Percentiles rank a stretch among this genome's conserved stretches.
Evolutionary conservation across 2,113 vertebrate species (phyloP).

Genomic region (Glaucomys volans): DNA sequence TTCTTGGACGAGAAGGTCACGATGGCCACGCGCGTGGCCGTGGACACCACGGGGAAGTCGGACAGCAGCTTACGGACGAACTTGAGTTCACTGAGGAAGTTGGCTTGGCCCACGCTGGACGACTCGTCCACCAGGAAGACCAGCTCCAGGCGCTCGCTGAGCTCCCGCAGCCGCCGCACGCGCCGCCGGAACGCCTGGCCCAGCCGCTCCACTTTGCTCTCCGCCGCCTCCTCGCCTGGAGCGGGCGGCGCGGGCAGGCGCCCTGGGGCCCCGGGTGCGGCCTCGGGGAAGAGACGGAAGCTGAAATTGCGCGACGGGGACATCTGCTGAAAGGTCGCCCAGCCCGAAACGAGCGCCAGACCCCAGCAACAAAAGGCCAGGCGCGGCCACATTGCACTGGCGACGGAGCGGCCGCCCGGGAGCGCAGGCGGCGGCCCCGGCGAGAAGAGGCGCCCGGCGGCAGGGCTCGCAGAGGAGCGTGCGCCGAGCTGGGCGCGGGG

Average conservation of each 20-base stretch:
- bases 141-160: slow-evolving; percentile 92
- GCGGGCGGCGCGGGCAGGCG: neutral
- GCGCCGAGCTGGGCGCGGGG: neutral
- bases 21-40: slow-evolving; percentile 95
- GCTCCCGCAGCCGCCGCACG: slow-evolving; percentile 93
- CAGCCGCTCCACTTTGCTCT: slow-evolving; percentile 93
- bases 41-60: slow-evolving; percentile 96
- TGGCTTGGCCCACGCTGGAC: slow-evolving; percentile 95
- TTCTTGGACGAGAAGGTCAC: slow-evolving; percentile 98
- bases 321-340: slow-evolving; percentile 78
- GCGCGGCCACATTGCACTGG: slow-evolving; percentile 85
- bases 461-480: neutral
- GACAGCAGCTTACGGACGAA: slow-evolving; percentile 98
- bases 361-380: slow-evolving; percentile 85
- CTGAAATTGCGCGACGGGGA: slow-evolving; percentile 80
- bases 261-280: slow-evolving; percentile 19
- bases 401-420: slow-evolving; percentile 35
- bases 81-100: slow-evolving; percentile 96
- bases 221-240: slow-evolving; percentile 86
- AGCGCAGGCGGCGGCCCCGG: slow-evolving; percentile 9
- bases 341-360: slow-evolving; percentile 81
- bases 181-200: slow-evolving; percentile 94
- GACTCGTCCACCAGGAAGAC: slow-evolving; percentile 99
- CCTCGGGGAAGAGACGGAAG: slow-evolving; percentile 78
- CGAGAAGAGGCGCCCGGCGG: neutral